phyloP scores from a whole-genome alignment of 1,140 invertebrate genomes.

The Plutomurus gul region DNA sequence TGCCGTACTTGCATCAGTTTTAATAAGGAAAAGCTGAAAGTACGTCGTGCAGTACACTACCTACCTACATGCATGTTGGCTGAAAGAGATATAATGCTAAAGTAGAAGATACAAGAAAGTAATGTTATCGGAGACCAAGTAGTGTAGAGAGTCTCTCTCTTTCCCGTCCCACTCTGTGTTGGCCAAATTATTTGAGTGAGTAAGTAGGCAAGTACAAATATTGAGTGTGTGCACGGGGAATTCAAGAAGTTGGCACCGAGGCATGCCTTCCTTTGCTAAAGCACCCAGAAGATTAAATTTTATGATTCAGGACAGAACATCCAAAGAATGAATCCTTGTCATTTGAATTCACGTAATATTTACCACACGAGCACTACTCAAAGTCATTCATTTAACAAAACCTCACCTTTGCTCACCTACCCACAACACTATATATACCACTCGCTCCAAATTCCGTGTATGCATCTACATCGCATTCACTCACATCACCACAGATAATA shows the following conservation, averaged over 20 bases:
- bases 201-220: neutral
- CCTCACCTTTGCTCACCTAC: neutral
- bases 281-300: slow-evolving; percentile 1
- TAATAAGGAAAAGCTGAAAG: too few relatives aligned
- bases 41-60: too few relatives aligned
- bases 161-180: neutral
- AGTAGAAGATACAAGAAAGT: too few relatives aligned
- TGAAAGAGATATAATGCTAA: too few relatives aligned
- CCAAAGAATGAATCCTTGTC: neutral
- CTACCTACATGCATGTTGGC: too few relatives aligned
- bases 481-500: too few relatives aligned
- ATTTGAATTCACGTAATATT: slow-evolving; percentile 12
- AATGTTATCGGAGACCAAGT: too few relatives aligned
- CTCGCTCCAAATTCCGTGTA: too few relatives aligned
- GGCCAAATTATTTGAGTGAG: neutral
- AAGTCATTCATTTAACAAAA: neutral
- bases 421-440: neutral
- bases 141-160: too few relatives aligned
- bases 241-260: slow-evolving; percentile 6
- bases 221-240: neutral
- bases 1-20: too few relatives aligned
- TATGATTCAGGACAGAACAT: slow-evolving; percentile 21
- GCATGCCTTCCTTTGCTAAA: neutral
- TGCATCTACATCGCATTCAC: too few relatives aligned
- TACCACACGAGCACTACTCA: neutral